Conservation (phyloP, 2,888 invertebrate genomes). For the Trissolcus brochymenae region DNA sequence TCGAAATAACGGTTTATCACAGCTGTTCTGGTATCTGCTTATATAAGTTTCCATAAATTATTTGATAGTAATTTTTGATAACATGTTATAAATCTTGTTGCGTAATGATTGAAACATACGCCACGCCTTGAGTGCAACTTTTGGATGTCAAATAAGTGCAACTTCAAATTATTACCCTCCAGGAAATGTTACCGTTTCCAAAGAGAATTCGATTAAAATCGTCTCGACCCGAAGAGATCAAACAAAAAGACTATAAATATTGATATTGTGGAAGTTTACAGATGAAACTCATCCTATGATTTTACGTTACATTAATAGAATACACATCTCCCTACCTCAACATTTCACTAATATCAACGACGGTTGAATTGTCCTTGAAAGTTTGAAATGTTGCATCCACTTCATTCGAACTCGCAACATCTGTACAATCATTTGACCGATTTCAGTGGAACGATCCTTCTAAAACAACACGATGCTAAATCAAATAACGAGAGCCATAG, state of each 20-base stretch:
- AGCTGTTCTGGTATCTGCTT: constrained; percentile 34
- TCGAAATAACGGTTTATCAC: constrained; percentile 44
- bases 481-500: neutral
- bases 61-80: constrained; percentile 33
- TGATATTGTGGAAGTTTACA: too few relatives aligned
- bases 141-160: neutral
- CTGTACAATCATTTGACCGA: constrained; percentile 9
- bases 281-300: too few relatives aligned
- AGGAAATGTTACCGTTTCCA: neutral
- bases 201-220: too few relatives aligned
- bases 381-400: too few relatives aligned
- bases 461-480: neutral
- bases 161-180: neutral
- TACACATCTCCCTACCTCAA: neutral
- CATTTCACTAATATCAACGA: constrained; percentile 8
- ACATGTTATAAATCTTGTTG: constrained; percentile 3
- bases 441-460: constrained; percentile 2
- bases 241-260: too few relatives aligned
- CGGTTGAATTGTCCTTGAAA: constrained; percentile 4
- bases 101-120: constrained; percentile 13
- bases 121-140: neutral
- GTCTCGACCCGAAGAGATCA: too few relatives aligned
- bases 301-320: too few relatives aligned
- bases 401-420: constrained; percentile 1
- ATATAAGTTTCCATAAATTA: constrained; percentile 41